Evolutionary conservation across 2,797 vertebrate species (phyloP), one percentile per base, ranked within the genome.

Genomic region (Lycodopsis pacificus): DNA sequence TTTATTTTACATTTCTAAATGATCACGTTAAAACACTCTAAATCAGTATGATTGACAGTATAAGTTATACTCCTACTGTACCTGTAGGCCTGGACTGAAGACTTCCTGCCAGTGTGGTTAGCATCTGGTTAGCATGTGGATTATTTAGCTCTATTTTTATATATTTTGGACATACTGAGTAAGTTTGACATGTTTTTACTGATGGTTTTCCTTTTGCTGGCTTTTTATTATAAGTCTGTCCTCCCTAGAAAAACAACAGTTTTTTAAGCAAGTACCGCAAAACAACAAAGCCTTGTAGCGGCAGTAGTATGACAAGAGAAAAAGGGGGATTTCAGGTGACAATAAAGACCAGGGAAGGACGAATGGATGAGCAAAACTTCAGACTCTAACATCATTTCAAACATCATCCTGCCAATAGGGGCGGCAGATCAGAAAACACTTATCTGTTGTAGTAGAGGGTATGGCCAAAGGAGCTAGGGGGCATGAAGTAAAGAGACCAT

Each of bases 201-300:
- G 20, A 32, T 53, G 5, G 0, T 48, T 20, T 46, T 46, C 17
- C 17, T 44, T 2, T 42, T 63, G 0, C 34, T 63, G 22, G 19
- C 15, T 38, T 32, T 20, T 5, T 58, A 4, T 36, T 44, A 61
- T 19, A 32, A 65, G 44, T 19, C 64, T n/a, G 11, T 58, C 63
- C 42, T 20, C 34, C 7, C 0, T 7, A 1, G 11, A 2, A 40
- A 42, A 34, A 64, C 2, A 3, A 0, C 20, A 64, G 2, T 1
- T 27, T 7, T 8, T 2, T 51, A 5, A 67, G 22, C 44, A 42
- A 59, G 19, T 19, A 2, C 7, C 20, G 10, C 25, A 34, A 1
- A 69, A 44, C 0, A 4, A 53, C 49, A 53, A 49, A 38, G 6
- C n/a, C 32, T 5, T 40, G 13, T 7, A 27, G 34, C 6, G 0